Percentiles rank a stretch among this genome's conserved stretches.
Evolutionary conservation across 2,888 invertebrate species (phyloP).

Genomic region (Eueremaeus valkanovi): DNA sequence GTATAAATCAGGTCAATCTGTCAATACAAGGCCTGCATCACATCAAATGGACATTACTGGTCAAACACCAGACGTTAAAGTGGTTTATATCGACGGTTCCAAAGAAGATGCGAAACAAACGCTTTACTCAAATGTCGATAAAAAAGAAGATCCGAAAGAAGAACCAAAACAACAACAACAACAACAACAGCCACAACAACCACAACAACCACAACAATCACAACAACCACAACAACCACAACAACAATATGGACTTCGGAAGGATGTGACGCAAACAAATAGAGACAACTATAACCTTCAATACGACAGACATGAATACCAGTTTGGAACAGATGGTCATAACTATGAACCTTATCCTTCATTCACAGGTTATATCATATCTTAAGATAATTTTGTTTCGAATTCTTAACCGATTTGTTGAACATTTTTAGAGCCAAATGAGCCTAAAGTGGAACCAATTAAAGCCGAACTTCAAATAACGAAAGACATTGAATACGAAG

Average conservation of each 20-base stretch:
- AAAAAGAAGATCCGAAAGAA: neutral
- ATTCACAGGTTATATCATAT: neutral
- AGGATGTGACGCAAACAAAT: too few relatives aligned
- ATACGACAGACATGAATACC: too few relatives aligned
- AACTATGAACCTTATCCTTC: neutral
- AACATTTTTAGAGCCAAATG: neutral
- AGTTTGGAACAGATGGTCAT: too few relatives aligned
- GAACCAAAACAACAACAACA: too few relatives aligned
- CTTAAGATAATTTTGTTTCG: too few relatives aligned
- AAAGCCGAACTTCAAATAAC: neutral
- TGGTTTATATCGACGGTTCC: slow-evolving; percentile 17
- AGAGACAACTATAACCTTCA: too few relatives aligned
- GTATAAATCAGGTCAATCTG: neutral
- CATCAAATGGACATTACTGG: neutral
- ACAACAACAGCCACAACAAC: neutral
- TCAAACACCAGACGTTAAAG: slow-evolving; percentile 37
- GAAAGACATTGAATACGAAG: slow-evolving; percentile 38
- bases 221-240: neutral
- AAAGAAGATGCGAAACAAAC: slow-evolving; percentile 28
- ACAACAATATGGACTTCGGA: neutral
- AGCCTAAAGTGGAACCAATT: neutral
- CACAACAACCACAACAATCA: neutral
- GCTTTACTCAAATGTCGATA: neutral
- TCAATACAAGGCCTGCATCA: slow-evolving; percentile 15
- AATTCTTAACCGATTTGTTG: too few relatives aligned